Evolutionary conservation across 2,113 vertebrate species (phyloP).

Genomic region (Pogona vitticeps): DNA sequence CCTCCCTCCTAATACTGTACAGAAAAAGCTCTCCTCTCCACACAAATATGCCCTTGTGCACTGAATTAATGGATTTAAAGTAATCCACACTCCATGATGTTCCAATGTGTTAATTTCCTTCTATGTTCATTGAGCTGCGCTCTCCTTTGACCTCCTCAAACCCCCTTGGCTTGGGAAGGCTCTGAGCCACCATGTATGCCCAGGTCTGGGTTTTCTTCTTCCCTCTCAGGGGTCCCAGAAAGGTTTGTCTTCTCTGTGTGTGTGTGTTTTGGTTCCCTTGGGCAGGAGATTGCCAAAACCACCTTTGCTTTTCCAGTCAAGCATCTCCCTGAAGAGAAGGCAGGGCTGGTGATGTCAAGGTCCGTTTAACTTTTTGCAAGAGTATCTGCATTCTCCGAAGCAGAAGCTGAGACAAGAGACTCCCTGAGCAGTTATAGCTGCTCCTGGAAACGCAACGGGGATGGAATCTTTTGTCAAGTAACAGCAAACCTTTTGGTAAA

Average conservation of each 20-base stretch:
- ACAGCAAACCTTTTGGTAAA: slow-evolving; percentile 27
- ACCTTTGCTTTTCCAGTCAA: neutral
- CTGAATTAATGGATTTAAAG: neutral
- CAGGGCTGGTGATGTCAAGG: neutral
- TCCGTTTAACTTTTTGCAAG: neutral
- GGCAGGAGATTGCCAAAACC: slow-evolving; percentile 27
- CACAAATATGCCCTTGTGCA: neutral
- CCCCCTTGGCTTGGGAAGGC: slow-evolving; percentile 21
- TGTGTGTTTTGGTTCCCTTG: neutral
- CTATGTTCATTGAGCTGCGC: neutral
- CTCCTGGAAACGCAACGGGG: slow-evolving; percentile 22
- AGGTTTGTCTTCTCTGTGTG: slow-evolving; percentile 27
- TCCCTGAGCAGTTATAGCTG: slow-evolving; percentile 44
- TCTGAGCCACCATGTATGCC: neutral
- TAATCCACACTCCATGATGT: neutral
- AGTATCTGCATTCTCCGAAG: neutral
- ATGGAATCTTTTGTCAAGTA: slow-evolving; percentile 29
- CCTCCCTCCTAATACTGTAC: neutral
- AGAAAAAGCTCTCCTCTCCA: neutral
- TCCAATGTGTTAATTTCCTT: neutral
- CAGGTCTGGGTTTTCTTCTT: neutral
- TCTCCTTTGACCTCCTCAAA: slow-evolving; percentile 5
- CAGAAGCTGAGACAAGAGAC: slow-evolving; percentile 26
- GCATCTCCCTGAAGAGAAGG: neutral
- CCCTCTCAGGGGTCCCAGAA: slow-evolving; percentile 16